phyloP scores from a whole-genome alignment of 2,113 vertebrate genomes.

The Furnarius figulus region DNA sequence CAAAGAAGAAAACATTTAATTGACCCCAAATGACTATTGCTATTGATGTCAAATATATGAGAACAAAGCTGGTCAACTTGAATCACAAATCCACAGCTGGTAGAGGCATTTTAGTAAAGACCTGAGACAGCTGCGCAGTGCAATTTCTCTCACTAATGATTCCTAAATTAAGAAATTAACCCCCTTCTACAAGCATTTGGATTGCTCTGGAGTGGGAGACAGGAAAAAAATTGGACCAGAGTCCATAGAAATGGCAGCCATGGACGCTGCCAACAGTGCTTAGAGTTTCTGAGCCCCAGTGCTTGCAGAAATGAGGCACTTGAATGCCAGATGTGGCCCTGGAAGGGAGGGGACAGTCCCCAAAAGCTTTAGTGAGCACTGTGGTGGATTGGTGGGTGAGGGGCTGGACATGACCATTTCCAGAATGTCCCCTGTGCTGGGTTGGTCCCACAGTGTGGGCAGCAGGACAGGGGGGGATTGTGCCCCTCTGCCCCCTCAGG shows the following conservation, averaged over 20 bases:
- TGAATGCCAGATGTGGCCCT: neutral
- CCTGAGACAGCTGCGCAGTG: slow-evolving; percentile 34
- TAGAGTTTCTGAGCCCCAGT: neutral
- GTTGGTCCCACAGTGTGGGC: neutral
- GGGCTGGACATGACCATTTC: neutral
- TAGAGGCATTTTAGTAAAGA: slow-evolving; percentile 22
- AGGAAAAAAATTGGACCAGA: slow-evolving; percentile 45
- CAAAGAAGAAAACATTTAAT: slow-evolving; percentile 58
- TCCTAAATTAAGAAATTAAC: slow-evolving; percentile 71
- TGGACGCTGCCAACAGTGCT: neutral
- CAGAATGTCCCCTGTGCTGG: accelerated
- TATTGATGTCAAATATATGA: slow-evolving; percentile 10
- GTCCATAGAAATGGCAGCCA: neutral
- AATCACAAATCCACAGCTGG: slow-evolving; percentile 41
- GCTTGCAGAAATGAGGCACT: neutral
- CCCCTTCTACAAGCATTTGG: slow-evolving; percentile 46
- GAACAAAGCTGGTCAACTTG: slow-evolving; percentile 38
- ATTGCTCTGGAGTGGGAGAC: slow-evolving; percentile 36
- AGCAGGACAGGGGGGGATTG: neutral
- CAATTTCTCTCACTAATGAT: slow-evolving; percentile 69
- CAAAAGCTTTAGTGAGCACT: neutral
- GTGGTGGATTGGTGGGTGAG: too few relatives aligned
- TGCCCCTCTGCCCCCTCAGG: neutral
- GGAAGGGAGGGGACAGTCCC: neutral
- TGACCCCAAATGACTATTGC: slow-evolving; percentile 44